A percentile compares a stretch with the other conserved stretches of the same genome.
phyloP scores from a whole-genome alignment of 2,113 vertebrate species.

The Semicossyphus pulcher region DNA sequence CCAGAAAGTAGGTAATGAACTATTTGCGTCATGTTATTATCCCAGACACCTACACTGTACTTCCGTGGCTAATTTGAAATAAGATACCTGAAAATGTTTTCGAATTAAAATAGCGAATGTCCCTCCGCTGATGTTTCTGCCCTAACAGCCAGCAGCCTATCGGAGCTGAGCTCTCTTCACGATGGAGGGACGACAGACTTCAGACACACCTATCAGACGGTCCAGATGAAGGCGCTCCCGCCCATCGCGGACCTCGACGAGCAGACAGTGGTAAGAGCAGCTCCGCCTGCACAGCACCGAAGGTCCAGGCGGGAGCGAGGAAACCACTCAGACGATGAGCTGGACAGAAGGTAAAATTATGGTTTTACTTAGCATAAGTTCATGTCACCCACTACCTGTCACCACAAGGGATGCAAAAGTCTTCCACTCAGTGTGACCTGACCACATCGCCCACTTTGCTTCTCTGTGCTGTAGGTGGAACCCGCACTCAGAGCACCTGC shows the following conservation, averaged over 20 bases:
- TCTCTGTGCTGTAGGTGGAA: conserved; percentile 85
- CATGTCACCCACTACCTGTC: too few species aligned
- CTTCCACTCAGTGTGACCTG: too few species aligned
- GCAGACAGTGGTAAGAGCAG: conserved; percentile 81
- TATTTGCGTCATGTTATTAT: background rate
- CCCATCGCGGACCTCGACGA: conserved; percentile 86
- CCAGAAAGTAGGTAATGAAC: background rate
- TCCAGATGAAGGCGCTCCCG: conserved; percentile 90
- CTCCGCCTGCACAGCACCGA: conserved; percentile 75
- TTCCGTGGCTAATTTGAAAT: too few species aligned
- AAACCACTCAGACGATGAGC: conserved; percentile 76
- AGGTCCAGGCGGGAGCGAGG: conserved; percentile 79
- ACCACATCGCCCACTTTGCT: too few species aligned
- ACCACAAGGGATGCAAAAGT: too few species aligned
- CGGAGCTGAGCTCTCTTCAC: conserved; percentile 96
- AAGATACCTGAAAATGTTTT: too few species aligned
- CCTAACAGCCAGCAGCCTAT: conserved; percentile 90
- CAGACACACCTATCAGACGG: conserved; percentile 90
- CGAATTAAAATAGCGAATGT: background rate
- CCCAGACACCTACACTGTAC: background rate
- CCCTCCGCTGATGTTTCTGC: conserved; percentile 19
- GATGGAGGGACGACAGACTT: conserved; percentile 89
- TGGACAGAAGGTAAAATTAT: conserved; percentile 72
- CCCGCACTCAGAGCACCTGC: conserved; percentile 91
- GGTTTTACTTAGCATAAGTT: background rate